These are phyloP conservation scores for Monochamus alternatus DNA, from an alignment of 2,888 invertebrate genomes.

Conservation along the genomic window DNA sequence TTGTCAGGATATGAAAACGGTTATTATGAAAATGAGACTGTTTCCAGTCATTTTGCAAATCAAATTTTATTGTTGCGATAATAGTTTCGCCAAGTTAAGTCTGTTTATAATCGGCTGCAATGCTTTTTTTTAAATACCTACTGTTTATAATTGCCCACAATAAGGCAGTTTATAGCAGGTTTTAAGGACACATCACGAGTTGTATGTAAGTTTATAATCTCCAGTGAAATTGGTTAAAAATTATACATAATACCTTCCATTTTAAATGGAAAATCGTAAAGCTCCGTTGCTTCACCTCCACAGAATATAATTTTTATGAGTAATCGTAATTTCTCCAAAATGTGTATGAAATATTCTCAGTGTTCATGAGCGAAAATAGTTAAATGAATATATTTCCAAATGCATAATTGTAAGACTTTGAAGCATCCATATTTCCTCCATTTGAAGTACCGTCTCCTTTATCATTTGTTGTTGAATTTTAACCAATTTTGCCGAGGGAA, in stretches of 20 bases:
- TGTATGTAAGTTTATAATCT: neutral
- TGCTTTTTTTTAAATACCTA: neutral
- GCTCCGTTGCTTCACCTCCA: too few species aligned
- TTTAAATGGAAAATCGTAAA: too few species aligned
- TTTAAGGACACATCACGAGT: slow-evolving; percentile 19
- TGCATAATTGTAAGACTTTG: neutral
- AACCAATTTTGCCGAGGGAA: slow-evolving; percentile 1
- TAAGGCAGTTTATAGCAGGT: slow-evolving; percentile 9
- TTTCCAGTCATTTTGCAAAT: slow-evolving; percentile 3
- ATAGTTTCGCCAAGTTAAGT: neutral
- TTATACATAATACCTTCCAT: neutral
- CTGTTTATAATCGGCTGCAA: slow-evolving; percentile 6
- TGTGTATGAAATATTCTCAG: neutral
- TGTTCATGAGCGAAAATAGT: neutral
- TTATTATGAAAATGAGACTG: neutral
- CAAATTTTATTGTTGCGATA: neutral
- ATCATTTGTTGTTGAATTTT: neutral
- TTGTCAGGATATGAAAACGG: neutral
- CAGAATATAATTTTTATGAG: too few species aligned
- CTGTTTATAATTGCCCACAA: slow-evolving; percentile 21
- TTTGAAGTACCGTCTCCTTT: neutral
- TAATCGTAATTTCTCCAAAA: too few species aligned
- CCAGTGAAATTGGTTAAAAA: neutral
- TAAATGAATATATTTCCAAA: too few species aligned
- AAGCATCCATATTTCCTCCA: neutral